Evolutionary conservation across 2,888 invertebrate genomes (phyloP).

Genomic region (Acronicta alni): DNA sequence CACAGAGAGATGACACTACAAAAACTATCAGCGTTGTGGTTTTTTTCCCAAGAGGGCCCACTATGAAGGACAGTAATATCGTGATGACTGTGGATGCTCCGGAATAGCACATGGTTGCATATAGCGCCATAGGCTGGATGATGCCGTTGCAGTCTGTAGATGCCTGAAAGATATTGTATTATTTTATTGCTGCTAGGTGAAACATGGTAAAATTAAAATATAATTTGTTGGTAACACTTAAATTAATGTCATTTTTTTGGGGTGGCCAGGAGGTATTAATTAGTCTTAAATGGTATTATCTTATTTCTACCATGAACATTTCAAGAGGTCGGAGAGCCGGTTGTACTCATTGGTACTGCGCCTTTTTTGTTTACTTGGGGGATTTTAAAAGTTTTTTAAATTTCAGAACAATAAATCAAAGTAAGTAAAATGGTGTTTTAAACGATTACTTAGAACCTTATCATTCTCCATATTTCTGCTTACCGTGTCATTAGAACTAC

Average conservation of each 20-base stretch:
- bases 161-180: constrained; percentile 59
- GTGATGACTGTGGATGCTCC: constrained; percentile 64
- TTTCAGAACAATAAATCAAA: too few relatives aligned
- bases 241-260: background rate
- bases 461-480: too few relatives aligned
- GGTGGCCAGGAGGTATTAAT: too few relatives aligned
- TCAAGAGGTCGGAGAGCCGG: too few relatives aligned
- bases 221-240: background rate
- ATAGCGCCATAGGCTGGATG: constrained; percentile 72
- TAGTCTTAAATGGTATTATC: too few relatives aligned
- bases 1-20: constrained; percentile 62
- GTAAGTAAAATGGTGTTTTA: too few relatives aligned
- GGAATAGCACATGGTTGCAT: constrained; percentile 79
- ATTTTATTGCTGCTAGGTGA: background rate
- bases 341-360: too few relatives aligned
- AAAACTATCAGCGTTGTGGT: constrained; percentile 70
- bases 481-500: constrained; percentile 62
- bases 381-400: too few relatives aligned
- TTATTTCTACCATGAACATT: too few relatives aligned
- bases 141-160: constrained; percentile 69
- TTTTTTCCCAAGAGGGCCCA: constrained; percentile 73
- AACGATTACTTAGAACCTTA: too few relatives aligned
- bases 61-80: constrained; percentile 73
- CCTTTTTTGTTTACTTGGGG: too few relatives aligned
- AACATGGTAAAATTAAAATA: background rate